Base-by-base conservation (phyloP, 64 coral and sea anemone genomes). In the Porites australiensis region DNA sequence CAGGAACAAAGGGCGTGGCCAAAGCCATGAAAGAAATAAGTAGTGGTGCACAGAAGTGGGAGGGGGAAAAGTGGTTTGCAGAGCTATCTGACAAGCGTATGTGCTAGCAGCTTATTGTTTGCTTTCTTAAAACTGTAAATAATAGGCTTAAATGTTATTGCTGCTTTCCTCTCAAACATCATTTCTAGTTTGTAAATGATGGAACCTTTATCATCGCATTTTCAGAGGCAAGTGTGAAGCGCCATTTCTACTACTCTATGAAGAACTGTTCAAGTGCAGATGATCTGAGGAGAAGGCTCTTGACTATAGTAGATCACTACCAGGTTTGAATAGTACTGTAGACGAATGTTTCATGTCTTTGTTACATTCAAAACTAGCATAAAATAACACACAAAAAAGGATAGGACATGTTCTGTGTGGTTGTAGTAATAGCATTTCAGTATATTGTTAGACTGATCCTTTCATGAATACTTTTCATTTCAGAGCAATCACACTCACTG, bases 261-360 rank as follows among this genome's bases (percentile, higher is more conserved):
- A 75, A 75, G 44, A 75, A 75, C 43, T 75, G 72, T 10, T 48
- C 44, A 9, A 75, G 43, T 75, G 3, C 72, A 48, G 44, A 75
- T 49, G 72, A 75, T 15, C 72, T 75, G 8, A 75, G 13, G 49
- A 2, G 44, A 48, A 75, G 72, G 16, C 72, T 75, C 12, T 48
- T 75, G 72, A 75, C 72, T 49, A 49, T 50, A 75, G 4, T 75
- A 9, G 72, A 47, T 75, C 72, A 75, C 43, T 75, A 75, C 15
- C 72, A 75, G 72, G 45, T 49, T 48, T 75, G 65, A n/a, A 15
- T 67, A 67, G 27, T 37, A 37, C 27, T 37, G 27, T 37, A 37
- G 27, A 37, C 1, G 27, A 37, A 37, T 37, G 27, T 1, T 37
- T 37, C 27, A 37, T 37, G 27, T 37, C 27, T 37, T 37, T 37